Base-by-base conservation (phyloP, 2,888 invertebrate species). In the Mythimna albipuncta region DNA sequence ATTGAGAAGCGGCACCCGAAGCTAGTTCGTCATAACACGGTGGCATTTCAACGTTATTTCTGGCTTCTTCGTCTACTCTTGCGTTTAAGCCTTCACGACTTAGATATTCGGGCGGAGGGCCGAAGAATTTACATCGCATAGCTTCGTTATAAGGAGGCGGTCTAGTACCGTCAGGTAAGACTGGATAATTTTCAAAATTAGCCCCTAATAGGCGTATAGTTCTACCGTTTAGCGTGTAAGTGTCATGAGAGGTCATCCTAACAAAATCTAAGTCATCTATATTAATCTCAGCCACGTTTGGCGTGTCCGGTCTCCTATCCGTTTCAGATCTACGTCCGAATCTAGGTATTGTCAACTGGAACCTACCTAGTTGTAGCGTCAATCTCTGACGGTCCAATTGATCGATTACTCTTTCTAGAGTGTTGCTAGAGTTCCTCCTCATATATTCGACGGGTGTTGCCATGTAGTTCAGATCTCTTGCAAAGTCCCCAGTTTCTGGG, bases 21-120 rank as follows among this genome's bases (percentile, higher is more conserved):
- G 75, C 82, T 19, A 95, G 69, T 2, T 96, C 96, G 2, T 95
- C 94, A 68, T 96, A 96, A 9, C 93, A 85, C 0, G 96, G 96
- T 0, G 96, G 96, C 94, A 94, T 92, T 86, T 96, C 96, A 0
- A 94, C 69, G 50, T 95, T 94, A 78, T 66, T 91, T 2, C 92
- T 87, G 0, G 94, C 94, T 66, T 93, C 93, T 32, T 90, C 90
- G 44, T 94, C 94, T 0, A 87, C 91, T 1, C 85, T 87, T 0
- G 86, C 70, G 44, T 93, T 90, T 0, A 95, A 72, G 0, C 88
- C 89, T 19, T 94, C 95, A 0, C 94, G 81, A 38, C 94, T 93
- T 0, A 94, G 61, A 73, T 95, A 94, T 6, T 94, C 93, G 0
- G 97, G 97, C 0, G 97, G 97, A 0, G 97, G 97, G 0, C 96